phyloP scores from a whole-genome alignment of 2,113 vertebrate species.

The Elephantulus edwardii region DNA sequence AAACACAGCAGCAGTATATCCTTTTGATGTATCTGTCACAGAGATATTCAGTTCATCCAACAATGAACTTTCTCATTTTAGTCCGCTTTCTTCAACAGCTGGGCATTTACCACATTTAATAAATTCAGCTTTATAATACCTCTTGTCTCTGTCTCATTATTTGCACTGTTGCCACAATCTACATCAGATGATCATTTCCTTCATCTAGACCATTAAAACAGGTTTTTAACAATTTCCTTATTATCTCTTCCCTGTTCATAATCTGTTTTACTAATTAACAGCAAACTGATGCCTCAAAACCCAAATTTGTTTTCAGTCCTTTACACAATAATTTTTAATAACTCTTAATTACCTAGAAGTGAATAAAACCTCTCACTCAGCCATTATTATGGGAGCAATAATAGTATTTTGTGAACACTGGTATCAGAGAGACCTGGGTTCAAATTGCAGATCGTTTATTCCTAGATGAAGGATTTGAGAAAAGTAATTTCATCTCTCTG shows the following conservation, averaged over 20 bases:
- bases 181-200: constrained; percentile 8
- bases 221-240: not conserved
- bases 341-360: not conserved
- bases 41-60: not conserved
- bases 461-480: not conserved
- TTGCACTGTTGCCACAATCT: not conserved
- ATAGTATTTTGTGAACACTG: not conserved
- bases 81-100: not conserved
- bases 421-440: not conserved
- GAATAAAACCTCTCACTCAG: not conserved
- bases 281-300: constrained; percentile 39
- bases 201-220: constrained; percentile 15
- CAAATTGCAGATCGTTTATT: not conserved
- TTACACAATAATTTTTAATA: constrained; percentile 23
- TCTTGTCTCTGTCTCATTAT: not conserved
- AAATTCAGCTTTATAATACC: not conserved
- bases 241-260: constrained; percentile 20
- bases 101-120: not conserved
- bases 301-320: not conserved
- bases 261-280: constrained; percentile 56
- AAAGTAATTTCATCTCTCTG: constrained; percentile 1
- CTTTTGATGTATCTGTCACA: not conserved
- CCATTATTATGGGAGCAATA: not conserved
- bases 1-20: not conserved
- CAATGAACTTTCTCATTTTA: not conserved